Percentiles rank a stretch among this genome's conserved stretches.
Conservation (phyloP, 2,113 vertebrate genomes). For the Bubalus kerabau region DNA sequence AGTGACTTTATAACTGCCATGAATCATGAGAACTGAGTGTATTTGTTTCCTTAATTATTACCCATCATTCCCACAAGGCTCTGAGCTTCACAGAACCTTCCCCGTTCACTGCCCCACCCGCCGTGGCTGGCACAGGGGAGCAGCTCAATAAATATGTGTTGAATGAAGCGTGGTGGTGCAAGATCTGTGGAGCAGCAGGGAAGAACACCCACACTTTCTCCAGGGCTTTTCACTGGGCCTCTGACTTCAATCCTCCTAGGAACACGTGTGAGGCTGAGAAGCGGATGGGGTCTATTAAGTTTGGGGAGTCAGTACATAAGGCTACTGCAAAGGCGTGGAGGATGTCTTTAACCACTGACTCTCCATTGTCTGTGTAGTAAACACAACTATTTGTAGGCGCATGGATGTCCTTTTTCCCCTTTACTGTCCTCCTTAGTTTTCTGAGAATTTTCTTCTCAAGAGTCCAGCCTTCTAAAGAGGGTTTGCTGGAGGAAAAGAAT, state of each 20-base stretch:
- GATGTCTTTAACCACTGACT: background rate
- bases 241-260: background rate
- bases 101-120: background rate
- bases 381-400: background rate
- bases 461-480: background rate
- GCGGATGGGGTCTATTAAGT: background rate
- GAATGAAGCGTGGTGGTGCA: background rate
- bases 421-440: background rate
- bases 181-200: background rate
- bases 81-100: background rate
- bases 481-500: background rate
- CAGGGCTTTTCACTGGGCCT: background rate
- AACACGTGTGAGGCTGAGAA: background rate
- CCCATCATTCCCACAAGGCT: background rate
- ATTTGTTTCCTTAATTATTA: constrained; percentile 44
- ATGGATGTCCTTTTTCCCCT: background rate
- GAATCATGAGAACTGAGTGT: background rate
- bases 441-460: background rate
- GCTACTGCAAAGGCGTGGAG: background rate
- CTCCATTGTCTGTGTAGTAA: background rate
- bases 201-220: background rate
- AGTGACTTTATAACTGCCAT: background rate
- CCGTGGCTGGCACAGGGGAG: background rate
- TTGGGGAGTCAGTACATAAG: background rate
- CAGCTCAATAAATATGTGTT: background rate